Conservation (phyloP, 2,888 invertebrate species). For the Agrotis exclamationis region DNA sequence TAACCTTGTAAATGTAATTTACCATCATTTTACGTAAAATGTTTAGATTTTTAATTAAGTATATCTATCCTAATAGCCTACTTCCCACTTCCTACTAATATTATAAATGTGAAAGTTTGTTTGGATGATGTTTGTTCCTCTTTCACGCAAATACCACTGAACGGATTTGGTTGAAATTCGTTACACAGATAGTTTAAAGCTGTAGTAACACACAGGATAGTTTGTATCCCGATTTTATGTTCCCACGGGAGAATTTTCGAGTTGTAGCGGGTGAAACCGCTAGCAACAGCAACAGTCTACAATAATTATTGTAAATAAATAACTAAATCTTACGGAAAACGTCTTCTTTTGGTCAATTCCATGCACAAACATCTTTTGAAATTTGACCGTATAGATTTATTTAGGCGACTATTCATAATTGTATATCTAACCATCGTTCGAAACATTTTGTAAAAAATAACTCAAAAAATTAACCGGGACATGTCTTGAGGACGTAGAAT, state of each 20-base stretch:
- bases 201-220: no score
- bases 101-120: no score
- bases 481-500: constrained; percentile 68
- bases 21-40: neutral
- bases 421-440: constrained; percentile 94
- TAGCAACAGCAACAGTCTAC: no score
- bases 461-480: constrained; percentile 75
- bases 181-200: no score
- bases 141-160: no score
- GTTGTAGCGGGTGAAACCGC: no score
- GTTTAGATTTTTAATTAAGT: neutral
- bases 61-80: no score
- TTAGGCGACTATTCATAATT: constrained; percentile 91
- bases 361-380: constrained; percentile 91
- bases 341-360: constrained; percentile 92
- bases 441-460: constrained; percentile 91
- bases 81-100: no score
- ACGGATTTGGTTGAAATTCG: no score
- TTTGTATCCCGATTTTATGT: no score
- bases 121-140: no score
- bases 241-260: no score
- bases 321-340: constrained; percentile 90
- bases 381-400: constrained; percentile 91
- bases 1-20: neutral
- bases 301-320: neutral